These are phyloP conservation scores for Fulmarus glacialis DNA, from an alignment of 2,113 vertebrate genomes.

Conservation along the genomic window DNA sequence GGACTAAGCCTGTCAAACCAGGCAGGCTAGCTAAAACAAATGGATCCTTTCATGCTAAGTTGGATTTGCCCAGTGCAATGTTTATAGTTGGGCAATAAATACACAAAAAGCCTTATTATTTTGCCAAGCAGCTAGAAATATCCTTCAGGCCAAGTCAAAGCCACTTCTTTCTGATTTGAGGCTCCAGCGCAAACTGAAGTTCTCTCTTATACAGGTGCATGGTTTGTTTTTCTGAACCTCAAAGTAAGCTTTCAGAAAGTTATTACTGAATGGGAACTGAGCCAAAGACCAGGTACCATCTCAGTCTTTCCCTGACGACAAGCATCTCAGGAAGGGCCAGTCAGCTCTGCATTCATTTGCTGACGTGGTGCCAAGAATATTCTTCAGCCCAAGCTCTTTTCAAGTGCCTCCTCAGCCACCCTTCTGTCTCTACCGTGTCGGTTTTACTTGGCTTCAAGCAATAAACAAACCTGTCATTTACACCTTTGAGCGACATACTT, in stretches of 20 bases:
- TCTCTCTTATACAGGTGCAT: neutral
- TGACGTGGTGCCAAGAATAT: neutral
- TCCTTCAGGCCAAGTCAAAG: neutral
- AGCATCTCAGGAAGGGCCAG: neutral
- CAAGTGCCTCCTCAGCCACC: neutral
- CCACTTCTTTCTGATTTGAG: neutral
- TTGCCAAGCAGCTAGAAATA: constrained; percentile 23
- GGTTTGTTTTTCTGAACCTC: neutral
- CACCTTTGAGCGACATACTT: neutral
- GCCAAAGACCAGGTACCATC: neutral
- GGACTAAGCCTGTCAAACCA: neutral
- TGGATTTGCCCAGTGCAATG: neutral
- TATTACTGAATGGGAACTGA: neutral
- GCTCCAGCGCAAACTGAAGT: neutral
- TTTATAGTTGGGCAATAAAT: constrained; percentile 29
- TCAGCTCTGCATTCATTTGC: neutral
- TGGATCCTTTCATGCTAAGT: neutral
- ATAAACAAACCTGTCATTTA: neutral
- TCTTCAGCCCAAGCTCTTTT: neutral
- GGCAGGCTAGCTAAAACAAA: constrained; percentile 14
- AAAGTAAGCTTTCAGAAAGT: neutral
- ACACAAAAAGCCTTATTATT: constrained; percentile 24
- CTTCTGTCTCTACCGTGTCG: neutral
- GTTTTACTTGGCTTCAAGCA: neutral
- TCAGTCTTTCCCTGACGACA: neutral